A percentile compares a stretch with the other conserved stretches of the same genome.
phyloP scores from a whole-genome alignment of 2,797 vertebrate species.

The Garrulus glandarius region DNA sequence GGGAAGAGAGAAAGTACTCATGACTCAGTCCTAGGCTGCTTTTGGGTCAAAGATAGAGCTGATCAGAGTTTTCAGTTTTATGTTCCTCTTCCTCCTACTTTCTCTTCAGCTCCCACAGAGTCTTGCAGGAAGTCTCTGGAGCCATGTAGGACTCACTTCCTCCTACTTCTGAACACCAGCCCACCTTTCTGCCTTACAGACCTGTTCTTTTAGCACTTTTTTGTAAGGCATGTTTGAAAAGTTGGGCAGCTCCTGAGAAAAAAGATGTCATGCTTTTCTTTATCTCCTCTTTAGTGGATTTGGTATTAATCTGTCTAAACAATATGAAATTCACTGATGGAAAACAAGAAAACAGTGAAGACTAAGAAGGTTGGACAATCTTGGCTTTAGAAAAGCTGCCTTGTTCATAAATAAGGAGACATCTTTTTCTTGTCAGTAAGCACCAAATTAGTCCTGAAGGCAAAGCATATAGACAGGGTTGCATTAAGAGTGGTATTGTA shows the following conservation, averaged over 20 bases:
- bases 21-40: not conserved
- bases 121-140: not conserved
- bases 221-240: not conserved
- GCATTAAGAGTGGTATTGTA: not conserved
- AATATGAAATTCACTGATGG: not conserved
- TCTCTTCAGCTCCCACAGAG: not conserved
- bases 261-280: not conserved
- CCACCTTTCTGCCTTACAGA: not conserved
- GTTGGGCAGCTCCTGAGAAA: not conserved
- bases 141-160: rapidly evolving
- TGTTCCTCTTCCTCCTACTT: not conserved
- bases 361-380: not conserved
- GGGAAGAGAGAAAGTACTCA: not conserved
- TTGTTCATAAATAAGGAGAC: rapidly evolving
- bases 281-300: not conserved
- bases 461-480: not conserved
- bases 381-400: not conserved
- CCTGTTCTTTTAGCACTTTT: not conserved
- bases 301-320: not conserved
- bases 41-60: not conserved
- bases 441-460: not conserved
- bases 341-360: not conserved
- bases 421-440: not conserved
- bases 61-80: not conserved
- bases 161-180: not conserved